Conservation (phyloP, 2,888 invertebrate genomes). For the Tetranychus truncatus region DNA sequence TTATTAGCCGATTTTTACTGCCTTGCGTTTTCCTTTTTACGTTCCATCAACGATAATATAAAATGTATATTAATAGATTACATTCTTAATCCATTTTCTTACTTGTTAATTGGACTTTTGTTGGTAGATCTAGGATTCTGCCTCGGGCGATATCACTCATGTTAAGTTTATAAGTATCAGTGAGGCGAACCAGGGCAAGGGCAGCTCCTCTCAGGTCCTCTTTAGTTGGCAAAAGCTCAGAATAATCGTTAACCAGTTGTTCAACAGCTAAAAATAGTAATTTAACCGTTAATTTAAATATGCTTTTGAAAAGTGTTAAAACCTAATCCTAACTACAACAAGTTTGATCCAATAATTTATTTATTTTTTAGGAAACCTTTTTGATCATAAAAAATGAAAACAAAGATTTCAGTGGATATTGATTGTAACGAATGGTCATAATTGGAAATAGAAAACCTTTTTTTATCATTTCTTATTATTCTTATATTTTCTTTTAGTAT, state of each 20-base stretch:
- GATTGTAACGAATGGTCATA: no score
- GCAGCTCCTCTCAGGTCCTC: slow-evolving; percentile 92
- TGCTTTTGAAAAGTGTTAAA: neutral
- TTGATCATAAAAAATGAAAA: no score
- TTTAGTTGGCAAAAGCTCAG: slow-evolving; percentile 24
- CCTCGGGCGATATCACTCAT: slow-evolving; percentile 69
- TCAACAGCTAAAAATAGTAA: slow-evolving; percentile 22
- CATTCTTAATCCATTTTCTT: neutral
- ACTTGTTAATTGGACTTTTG: slow-evolving; percentile 24
- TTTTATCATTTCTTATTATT: no score
- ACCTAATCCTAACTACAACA: no score
- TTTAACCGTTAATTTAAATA: neutral
- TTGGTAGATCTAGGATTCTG: slow-evolving; percentile 38
- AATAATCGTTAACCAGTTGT: slow-evolving; percentile 25
- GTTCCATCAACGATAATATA: neutral
- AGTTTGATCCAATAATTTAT: no score
- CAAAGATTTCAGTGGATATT: no score
- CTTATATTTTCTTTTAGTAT: no score
- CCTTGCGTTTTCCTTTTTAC: no score
- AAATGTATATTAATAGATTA: neutral
- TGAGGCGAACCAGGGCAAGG: slow-evolving; percentile 73
- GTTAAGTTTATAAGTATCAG: slow-evolving; percentile 79
- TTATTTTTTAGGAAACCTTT: no score
- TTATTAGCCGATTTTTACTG: neutral
- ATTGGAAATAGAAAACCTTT: no score